Evolutionary conservation across 1,140 invertebrate genomes (phyloP), one percentile per base, ranked within the genome.

Genomic region (Zaprionus ghesquierei): DNA sequence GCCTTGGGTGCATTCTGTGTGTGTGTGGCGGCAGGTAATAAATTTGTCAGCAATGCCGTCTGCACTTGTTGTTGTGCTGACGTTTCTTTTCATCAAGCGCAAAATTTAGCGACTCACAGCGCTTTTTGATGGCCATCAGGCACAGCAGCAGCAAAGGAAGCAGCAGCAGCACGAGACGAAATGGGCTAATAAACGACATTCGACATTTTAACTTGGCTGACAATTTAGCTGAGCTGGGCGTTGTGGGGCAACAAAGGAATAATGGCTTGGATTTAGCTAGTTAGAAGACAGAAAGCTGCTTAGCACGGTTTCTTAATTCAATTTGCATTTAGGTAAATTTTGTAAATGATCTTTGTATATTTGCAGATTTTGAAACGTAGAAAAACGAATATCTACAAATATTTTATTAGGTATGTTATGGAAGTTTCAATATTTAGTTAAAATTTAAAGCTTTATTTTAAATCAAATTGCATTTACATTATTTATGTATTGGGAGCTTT

Each of bases 101-200:
- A 79, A 79, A 79, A 84, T 84, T 84, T 72, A 82, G 79, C 77
- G 64, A 59, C 78, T 60, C 72, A 69, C 46, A 69, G 68, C 72
- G 81, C 38, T 66, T 75, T 71, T 75, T 84, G 80, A 68, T 85
- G 68, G 72, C 60, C 71, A 63, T 68, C 81, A 61, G 41, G 33
- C 64, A 15, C 35, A 38, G 65, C 77, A 60, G 64, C 50, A 74
- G 41, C 69, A 29, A 8, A 29, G 6, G 27, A 64, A 69, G 62
- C 73, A 69, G 61, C 50, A 73, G 65, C 81, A 69, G 64, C 54
- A 70, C 44, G 74, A 65, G 68, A 68, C 44, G 74, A 65, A 70
- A 63, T 61, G 68, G 41, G 49, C 73, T 85, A 84, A 80, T 85
- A 84, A 84, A 84, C 66, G 81, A 71, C 81, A 80, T 85, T 77